Base-by-base conservation (phyloP, 2,797 vertebrate species). In the Cercopithecus hamlyni region DNA sequence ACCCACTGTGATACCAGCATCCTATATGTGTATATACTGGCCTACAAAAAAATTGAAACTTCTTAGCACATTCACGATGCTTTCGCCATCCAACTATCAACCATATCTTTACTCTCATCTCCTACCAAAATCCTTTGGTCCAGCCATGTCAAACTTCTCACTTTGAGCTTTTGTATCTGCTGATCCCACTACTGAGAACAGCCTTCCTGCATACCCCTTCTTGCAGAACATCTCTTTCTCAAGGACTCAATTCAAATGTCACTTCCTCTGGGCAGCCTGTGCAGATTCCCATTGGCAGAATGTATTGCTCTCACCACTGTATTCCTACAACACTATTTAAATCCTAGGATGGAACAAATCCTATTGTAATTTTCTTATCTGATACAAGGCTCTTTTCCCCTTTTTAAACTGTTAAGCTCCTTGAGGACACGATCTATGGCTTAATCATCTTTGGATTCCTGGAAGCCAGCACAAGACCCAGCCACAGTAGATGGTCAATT, bases 21-120 rank as follows among this genome's bases (percentile, higher is more conserved):
- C 13, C 36, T 41, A 20, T 4, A 26, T 7, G 19, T 12, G 20
- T 36, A 12, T 4, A 19, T 43, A 52, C 0, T 13, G 8, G n/a
- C 7, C 50, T 27, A 30, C 4, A 52, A 55, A 67, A 77, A 64
- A 48, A 36, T 0, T 4, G 1, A 64, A 70, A 22, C 12, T 41
- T 30, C 4, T 75, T 11, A 70, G 89, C 24, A 58, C 20, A 57
- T 36, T 1, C 30, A 26, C 14, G 24, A 1, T 36, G 22, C 26
- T 93, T 64, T 39, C 20, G 6, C 30, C 57, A 67, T 22, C 19
- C 57, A 22, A 73, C 72, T 33, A 90, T 15, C 30, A 81, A 61
- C 24, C 3, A 0, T 7, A 36, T 24, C n/a, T 55, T 30, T 27
- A 2, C 90, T 83, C 57, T 81, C 48, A 43, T 57, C 36, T 30